Percentiles rank a stretch among this genome's conserved stretches.
Conservation (phyloP, 2,113 vertebrate genomes). For the Bubo bubo region DNA sequence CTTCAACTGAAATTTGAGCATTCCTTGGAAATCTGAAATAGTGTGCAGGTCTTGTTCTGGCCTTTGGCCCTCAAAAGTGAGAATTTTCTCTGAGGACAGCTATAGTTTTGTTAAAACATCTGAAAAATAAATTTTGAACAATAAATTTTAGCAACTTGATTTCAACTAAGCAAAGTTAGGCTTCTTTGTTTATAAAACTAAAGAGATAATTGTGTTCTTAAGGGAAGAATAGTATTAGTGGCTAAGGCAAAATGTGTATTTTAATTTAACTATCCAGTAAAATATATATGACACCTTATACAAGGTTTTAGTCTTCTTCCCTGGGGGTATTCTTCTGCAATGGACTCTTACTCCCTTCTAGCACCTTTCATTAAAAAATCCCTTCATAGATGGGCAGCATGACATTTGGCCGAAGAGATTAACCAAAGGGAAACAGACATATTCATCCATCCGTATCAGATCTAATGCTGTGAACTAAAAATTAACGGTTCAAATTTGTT, state of each 20-base stretch:
- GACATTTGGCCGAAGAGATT: not conserved
- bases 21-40: not conserved
- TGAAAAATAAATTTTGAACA: not conserved
- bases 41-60: not conserved
- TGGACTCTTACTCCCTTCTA: not conserved
- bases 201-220: not conserved
- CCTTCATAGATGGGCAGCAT: not conserved
- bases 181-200: not conserved
- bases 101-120: not conserved
- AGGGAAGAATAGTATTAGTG: not conserved
- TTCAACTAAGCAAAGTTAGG: not conserved
- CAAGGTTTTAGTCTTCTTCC: not conserved
- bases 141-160: not conserved
- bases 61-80: not conserved
- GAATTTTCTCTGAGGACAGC: not conserved
- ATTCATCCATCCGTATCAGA: not conserved
- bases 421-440: not conserved
- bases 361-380: not conserved
- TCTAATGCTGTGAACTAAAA: not conserved
- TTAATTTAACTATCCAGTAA: not conserved
- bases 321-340: not conserved
- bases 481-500: not conserved
- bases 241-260: not conserved
- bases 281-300: not conserved
- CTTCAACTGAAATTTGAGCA: not conserved